Conservation (phyloP, 1,140 invertebrate species). For the Triops longicaudatus region DNA sequence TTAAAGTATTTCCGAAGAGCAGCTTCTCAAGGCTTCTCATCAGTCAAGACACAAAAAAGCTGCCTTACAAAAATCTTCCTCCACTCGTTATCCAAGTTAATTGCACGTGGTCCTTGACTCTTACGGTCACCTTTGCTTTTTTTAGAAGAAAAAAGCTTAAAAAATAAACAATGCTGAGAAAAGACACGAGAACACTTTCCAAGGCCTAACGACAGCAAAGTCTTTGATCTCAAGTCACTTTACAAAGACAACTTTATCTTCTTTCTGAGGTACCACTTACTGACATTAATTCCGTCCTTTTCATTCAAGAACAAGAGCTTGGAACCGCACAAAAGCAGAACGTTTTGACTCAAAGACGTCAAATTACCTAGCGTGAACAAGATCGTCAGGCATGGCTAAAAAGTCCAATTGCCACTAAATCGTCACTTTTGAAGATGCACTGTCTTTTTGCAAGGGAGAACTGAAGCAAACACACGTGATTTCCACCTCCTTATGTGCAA, state of each 20-base stretch:
- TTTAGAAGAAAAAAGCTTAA: background rate
- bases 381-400: background rate
- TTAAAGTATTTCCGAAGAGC: no score
- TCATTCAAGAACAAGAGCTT: background rate
- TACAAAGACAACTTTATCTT: background rate
- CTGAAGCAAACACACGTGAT: background rate
- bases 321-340: background rate
- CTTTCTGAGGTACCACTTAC: background rate
- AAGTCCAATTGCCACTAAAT: background rate
- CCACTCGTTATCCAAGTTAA: background rate
- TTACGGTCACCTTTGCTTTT: background rate
- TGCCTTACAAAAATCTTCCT: background rate
- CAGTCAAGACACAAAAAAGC: background rate
- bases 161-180: background rate
- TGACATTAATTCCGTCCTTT: background rate
- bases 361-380: background rate
- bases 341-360: background rate
- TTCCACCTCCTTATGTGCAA: background rate
- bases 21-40: background rate
- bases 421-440: background rate
- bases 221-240: background rate
- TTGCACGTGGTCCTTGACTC: background rate
- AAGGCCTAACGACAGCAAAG: background rate
- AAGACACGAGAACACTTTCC: background rate
- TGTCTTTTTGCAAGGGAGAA: background rate